A percentile compares a stretch with the other conserved stretches of the same genome.
These are phyloP conservation scores for Parascotia fuliginaria DNA, from an alignment of 2,888 invertebrate genomes.

Conservation along the genomic window DNA sequence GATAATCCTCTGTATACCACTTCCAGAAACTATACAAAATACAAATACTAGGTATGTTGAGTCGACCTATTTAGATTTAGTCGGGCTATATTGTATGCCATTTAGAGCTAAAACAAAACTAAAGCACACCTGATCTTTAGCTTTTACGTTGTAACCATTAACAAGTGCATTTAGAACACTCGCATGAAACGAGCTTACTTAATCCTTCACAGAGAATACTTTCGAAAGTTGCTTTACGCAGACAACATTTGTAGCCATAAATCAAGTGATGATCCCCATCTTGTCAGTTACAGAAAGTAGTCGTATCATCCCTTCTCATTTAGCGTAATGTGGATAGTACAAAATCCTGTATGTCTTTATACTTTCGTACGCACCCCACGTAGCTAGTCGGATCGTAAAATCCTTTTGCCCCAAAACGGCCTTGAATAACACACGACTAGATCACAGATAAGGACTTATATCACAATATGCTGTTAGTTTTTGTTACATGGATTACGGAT, in stretches of 20 bases:
- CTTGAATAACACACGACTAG: slow-evolving; percentile 59
- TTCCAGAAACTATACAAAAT: too few relatives aligned
- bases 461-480: slow-evolving; percentile 54
- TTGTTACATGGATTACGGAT: slow-evolving; percentile 41
- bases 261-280: slow-evolving; percentile 47
- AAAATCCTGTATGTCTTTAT: slow-evolving; percentile 50
- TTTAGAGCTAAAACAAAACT: too few relatives aligned
- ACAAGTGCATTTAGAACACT: not conserved
- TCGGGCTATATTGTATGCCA: too few relatives aligned
- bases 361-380: slow-evolving; percentile 56
- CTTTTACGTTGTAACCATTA: not conserved
- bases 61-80: too few relatives aligned
- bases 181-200: slow-evolving; percentile 2
- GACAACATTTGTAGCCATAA: slow-evolving; percentile 42
- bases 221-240: slow-evolving; percentile 15
- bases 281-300: slow-evolving; percentile 52
- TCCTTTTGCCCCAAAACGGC: slow-evolving; percentile 58
- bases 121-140: too few relatives aligned
- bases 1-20: too few relatives aligned
- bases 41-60: too few relatives aligned
- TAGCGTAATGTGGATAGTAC: slow-evolving; percentile 54
- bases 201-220: slow-evolving; percentile 20
- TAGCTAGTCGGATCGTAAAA: slow-evolving; percentile 58
- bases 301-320: slow-evolving; percentile 53
- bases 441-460: slow-evolving; percentile 59